Conservation (phyloP, 2,888 invertebrate genomes). For the Mayetiola destructor region DNA sequence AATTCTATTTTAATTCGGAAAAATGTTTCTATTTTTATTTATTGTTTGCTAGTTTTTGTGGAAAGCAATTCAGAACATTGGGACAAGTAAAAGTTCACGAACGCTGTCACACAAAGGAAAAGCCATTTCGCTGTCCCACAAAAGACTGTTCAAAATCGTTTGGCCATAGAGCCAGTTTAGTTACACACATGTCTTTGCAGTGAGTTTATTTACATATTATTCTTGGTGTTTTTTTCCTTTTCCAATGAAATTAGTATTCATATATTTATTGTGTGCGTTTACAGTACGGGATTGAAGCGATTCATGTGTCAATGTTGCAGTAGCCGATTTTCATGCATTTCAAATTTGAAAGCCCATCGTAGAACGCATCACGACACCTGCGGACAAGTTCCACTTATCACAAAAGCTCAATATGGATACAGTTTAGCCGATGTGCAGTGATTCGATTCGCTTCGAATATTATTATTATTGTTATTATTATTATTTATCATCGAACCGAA, state of each 20-base stretch:
- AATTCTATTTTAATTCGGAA: no score
- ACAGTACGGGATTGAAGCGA: slow-evolving; percentile 35
- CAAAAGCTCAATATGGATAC: slow-evolving; percentile 24
- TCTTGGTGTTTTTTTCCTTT: not conserved
- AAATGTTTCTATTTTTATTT: no score
- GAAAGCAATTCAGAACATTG: slow-evolving; percentile 30
- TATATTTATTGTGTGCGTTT: not conserved
- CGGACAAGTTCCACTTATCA: slow-evolving; percentile 30
- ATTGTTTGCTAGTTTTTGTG: slow-evolving; percentile 30
- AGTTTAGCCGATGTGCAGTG: not conserved
- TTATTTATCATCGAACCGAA: no score
- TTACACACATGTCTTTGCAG: slow-evolving; percentile 39
- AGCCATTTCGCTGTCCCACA: slow-evolving; percentile 39
- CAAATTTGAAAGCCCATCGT: slow-evolving; percentile 39
- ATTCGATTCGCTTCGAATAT: no score
- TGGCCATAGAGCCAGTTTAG: slow-evolving; percentile 38
- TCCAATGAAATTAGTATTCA: not conserved
- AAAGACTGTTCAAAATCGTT: slow-evolving; percentile 35
- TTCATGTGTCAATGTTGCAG: slow-evolving; percentile 38
- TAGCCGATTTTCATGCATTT: slow-evolving; percentile 39
- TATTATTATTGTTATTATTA: no score
- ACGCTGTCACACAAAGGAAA: slow-evolving; percentile 37
- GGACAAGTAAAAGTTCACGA: slow-evolving; percentile 31
- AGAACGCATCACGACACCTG: slow-evolving; percentile 36
- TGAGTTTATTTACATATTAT: no score